Evolutionary conservation across 2,888 invertebrate species (phyloP).

Genomic region (Acleris cristana): DNA sequence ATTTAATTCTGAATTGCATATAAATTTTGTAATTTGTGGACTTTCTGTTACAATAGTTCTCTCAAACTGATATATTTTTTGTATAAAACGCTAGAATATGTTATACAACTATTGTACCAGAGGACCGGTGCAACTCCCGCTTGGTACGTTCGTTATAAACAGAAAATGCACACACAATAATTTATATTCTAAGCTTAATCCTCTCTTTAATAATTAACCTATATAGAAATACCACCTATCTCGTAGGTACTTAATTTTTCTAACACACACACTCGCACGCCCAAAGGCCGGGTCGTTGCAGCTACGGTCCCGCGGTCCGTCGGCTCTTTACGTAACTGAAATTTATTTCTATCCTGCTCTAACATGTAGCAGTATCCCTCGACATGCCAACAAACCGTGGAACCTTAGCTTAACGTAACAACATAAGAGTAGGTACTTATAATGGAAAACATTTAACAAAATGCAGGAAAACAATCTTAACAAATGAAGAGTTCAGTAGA

Average conservation of each 20-base stretch:
- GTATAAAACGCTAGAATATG: constrained; percentile 81
- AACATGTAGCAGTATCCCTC: background rate
- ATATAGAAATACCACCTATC: constrained; percentile 73
- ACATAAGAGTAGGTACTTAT: constrained; percentile 51
- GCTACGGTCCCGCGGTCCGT: background rate
- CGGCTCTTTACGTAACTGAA: constrained; percentile 34
- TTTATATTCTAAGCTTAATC: constrained; percentile 77
- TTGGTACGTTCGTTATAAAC: constrained; percentile 71
- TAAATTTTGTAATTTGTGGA: constrained; percentile 76
- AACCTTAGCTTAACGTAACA: constrained; percentile 51
- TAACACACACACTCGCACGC: constrained; percentile 71
- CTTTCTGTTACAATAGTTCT: constrained; percentile 83
- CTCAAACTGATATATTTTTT: constrained; percentile 76
- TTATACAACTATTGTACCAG: constrained; percentile 76
- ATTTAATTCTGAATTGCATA: constrained; percentile 82
- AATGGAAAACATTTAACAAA: constrained; percentile 67
- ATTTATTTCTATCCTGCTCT: background rate
- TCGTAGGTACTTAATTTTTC: constrained; percentile 72
- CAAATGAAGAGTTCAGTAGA: constrained; percentile 40
- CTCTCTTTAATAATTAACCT: constrained; percentile 69
- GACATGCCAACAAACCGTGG: background rate
- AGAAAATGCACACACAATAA: constrained; percentile 82
- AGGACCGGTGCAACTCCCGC: constrained; percentile 63
- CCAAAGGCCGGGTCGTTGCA: constrained; percentile 50
- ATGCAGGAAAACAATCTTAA: constrained; percentile 51